Conservation (phyloP, 2,797 vertebrate genomes). For the Chelidonichthys spinosus region DNA sequence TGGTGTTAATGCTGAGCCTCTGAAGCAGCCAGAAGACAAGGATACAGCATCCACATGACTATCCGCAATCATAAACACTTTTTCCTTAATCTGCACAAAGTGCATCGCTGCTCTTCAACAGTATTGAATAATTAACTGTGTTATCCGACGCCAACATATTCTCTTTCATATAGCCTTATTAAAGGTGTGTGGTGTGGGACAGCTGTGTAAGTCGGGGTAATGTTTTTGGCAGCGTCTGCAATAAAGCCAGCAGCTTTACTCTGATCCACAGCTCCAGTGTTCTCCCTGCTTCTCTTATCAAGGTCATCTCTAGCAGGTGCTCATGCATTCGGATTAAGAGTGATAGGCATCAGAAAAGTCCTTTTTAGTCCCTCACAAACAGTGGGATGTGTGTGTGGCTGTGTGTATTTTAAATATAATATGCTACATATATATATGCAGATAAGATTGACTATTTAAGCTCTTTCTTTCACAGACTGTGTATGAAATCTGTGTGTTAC, state of each 20-base stretch:
- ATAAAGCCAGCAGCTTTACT: conserved; percentile 37
- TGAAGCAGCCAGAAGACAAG: neutral
- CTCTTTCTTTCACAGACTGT: neutral
- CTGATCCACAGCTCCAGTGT: conserved; percentile 41
- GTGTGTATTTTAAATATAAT: neutral
- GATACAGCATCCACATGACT: neutral
- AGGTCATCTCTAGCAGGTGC: conserved; percentile 77
- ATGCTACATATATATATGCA: neutral
- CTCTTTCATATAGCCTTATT: conserved; percentile 3
- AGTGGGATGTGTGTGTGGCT: neutral
- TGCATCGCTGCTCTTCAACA: neutral
- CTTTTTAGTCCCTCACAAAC: conserved; percentile 30
- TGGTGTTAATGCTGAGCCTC: too few species aligned
- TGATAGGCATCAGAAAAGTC: conserved; percentile 66
- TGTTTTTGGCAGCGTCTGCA: conserved; percentile 35
- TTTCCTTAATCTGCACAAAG: neutral
- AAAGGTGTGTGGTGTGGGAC: conserved; percentile 25
- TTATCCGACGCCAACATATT: neutral
- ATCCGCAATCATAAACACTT: neutral
- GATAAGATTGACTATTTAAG: too few species aligned
- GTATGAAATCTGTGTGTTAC: neutral
- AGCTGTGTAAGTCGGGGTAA: conserved; percentile 39
- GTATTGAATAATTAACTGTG: neutral
- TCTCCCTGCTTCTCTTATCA: conserved; percentile 49
- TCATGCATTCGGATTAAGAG: conserved; percentile 48